phyloP scores from a whole-genome alignment of 2,888 invertebrate genomes.

The Erebia epiphron region DNA sequence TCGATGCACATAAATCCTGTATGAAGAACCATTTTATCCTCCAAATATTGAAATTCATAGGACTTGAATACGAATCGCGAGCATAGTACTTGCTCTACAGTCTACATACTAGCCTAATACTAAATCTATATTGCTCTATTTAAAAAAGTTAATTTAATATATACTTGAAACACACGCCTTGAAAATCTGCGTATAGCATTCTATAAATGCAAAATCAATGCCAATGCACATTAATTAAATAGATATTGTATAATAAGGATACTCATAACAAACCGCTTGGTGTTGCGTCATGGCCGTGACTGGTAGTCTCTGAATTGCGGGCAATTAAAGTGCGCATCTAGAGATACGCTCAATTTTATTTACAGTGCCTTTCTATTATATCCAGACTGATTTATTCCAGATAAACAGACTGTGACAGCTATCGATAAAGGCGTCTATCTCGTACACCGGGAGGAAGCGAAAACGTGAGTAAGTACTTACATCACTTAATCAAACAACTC shows the following conservation, averaged over 20 bases:
- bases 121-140: too few relatives aligned
- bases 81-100: too few relatives aligned
- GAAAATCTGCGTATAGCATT: background rate
- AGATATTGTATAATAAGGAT: background rate
- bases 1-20: too few relatives aligned
- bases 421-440: constrained; percentile 60
- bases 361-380: constrained; percentile 36
- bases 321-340: constrained; percentile 33
- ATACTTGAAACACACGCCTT: background rate
- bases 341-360: constrained; percentile 39
- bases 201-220: background rate
- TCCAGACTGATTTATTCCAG: constrained; percentile 52
- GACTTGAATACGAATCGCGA: too few relatives aligned
- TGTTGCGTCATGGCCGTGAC: constrained; percentile 33
- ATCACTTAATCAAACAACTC: constrained; percentile 42
- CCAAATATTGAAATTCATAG: too few relatives aligned
- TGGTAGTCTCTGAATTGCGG: constrained; percentile 34
- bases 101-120: too few relatives aligned
- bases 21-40: too few relatives aligned
- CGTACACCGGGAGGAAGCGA: constrained; percentile 55
- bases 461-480: constrained; percentile 71
- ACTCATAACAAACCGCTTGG: constrained; percentile 24
- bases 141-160: too few relatives aligned
- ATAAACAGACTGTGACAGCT: constrained; percentile 55
- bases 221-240: background rate